Conservation (phyloP, 2,797 vertebrate genomes). For the Pagetopsis macropterus region DNA sequence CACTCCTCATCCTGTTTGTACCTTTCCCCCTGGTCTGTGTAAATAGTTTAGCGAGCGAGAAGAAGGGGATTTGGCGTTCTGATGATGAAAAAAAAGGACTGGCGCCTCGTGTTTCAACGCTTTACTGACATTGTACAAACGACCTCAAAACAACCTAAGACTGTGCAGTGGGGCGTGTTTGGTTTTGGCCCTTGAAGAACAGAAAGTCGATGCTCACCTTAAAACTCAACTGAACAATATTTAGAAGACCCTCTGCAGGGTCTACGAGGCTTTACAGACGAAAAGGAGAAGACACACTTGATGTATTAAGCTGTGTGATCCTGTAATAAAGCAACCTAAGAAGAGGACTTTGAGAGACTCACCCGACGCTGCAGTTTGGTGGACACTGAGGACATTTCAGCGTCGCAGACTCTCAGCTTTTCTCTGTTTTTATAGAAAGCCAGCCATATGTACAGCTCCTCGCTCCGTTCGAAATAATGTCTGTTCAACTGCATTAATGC, state of each 20-base stretch:
- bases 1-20: conserved; percentile 51
- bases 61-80: conserved; percentile 31
- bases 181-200: conserved; percentile 47
- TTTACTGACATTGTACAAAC: conserved; percentile 49
- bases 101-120: conserved; percentile 30
- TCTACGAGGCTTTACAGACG: conserved; percentile 17
- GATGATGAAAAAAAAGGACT: conserved; percentile 28
- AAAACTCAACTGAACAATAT: conserved; percentile 8
- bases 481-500: conserved; percentile 41
- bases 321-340: not conserved
- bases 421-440: conserved; percentile 43
- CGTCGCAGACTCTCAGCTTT: conserved; percentile 17
- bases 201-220: conserved; percentile 38
- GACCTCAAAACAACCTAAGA: conserved; percentile 45
- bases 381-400: conserved; percentile 21
- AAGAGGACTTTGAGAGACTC: conserved; percentile 9
- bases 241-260: conserved; percentile 3
- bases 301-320: not conserved
- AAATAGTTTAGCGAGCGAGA: conserved; percentile 71
- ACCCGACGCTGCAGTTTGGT: not conserved
- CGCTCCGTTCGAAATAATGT: conserved; percentile 23
- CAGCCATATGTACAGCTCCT: conserved; percentile 60
- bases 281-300: no score
- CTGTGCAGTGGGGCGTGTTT: conserved; percentile 45
- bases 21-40: conserved; percentile 62